These are phyloP conservation scores for Chloropsis hardwickii DNA, from an alignment of 2,113 vertebrate genomes.

Conservation along the genomic window DNA sequence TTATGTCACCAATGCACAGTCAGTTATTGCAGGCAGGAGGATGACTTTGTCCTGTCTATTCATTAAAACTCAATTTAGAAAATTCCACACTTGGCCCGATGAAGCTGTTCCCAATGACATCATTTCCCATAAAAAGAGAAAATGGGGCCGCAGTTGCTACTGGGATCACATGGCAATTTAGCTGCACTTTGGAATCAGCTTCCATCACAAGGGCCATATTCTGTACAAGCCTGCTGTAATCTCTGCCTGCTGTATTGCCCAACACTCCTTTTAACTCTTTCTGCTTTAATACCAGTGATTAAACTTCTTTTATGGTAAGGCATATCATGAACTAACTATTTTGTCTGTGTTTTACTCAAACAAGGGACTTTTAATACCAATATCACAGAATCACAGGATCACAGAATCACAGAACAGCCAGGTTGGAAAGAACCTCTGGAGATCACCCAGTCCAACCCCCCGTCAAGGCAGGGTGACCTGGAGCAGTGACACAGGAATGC, in stretches of 20 bases:
- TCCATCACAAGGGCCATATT: fast-evolving
- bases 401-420: background rate
- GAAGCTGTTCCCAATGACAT: background rate
- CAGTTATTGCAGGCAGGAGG: background rate
- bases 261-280: background rate
- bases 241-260: background rate
- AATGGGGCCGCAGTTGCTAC: background rate
- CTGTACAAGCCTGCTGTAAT: background rate
- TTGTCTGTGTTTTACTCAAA: background rate
- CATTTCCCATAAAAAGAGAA: constrained; percentile 1
- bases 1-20: background rate
- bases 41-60: background rate
- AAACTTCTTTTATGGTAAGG: background rate
- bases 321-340: too few relatives aligned
- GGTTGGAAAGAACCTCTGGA: background rate
- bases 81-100: background rate
- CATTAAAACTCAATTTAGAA: background rate
- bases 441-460: background rate
- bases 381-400: background rate
- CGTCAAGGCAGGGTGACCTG: background rate
- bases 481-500: background rate
- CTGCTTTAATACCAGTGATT: background rate
- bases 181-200: background rate
- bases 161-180: background rate
- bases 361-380: background rate